phyloP scores from a whole-genome alignment of 2,888 invertebrate species.

The Parnassius orleans region DNA sequence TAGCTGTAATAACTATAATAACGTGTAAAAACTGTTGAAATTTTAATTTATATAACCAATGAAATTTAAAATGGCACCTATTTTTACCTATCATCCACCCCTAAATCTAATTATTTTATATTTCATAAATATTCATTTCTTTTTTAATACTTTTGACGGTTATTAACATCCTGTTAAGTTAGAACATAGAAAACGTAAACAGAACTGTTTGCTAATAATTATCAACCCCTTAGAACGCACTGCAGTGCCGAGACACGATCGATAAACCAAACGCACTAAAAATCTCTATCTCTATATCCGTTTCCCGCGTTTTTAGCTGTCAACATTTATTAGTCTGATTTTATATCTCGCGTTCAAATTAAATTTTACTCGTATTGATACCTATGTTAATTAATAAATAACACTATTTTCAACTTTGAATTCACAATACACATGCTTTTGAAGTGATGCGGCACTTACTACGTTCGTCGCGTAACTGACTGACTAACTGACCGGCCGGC shows the following conservation, averaged over 20 bases:
- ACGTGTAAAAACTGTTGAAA: too few relatives aligned
- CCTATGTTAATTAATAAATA: neutral
- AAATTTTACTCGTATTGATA: neutral
- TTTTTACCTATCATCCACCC: too few relatives aligned
- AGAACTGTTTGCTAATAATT: slow-evolving; percentile 17
- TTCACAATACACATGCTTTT: slow-evolving; percentile 26
- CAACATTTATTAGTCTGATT: slow-evolving; percentile 27
- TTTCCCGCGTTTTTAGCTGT: slow-evolving; percentile 60
- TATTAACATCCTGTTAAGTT: too few relatives aligned
- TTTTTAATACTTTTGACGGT: too few relatives aligned
- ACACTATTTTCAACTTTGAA: slow-evolving; percentile 1
- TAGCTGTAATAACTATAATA: too few relatives aligned
- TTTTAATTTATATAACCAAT: too few relatives aligned
- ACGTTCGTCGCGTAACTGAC: slow-evolving; percentile 68
- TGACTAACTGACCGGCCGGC: slow-evolving; percentile 12
- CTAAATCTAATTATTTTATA: too few relatives aligned
- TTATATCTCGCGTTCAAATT: neutral
- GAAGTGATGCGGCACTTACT: slow-evolving; percentile 57
- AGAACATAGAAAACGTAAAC: neutral
- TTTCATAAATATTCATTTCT: too few relatives aligned
- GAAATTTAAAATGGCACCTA: too few relatives aligned
- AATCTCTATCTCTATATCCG: neutral
- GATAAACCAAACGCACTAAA: slow-evolving; percentile 56
- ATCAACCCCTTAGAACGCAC: slow-evolving; percentile 51
- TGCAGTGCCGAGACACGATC: slow-evolving; percentile 59